phyloP scores from a whole-genome alignment of 2,113 vertebrate species.

The Amblyopsis rosae region DNA sequence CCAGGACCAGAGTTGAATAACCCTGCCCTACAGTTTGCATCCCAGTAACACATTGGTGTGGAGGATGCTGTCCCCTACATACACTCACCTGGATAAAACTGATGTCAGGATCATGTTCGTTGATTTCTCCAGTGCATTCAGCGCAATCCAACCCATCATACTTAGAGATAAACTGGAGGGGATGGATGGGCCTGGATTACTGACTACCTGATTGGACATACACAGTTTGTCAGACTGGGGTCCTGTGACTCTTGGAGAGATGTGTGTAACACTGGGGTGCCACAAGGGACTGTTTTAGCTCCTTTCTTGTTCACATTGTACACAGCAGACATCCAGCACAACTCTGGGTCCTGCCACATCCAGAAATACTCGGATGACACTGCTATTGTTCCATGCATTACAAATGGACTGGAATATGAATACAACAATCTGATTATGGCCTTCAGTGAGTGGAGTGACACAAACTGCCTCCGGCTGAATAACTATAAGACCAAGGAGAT shows the following conservation, averaged over 20 bases:
- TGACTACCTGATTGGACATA: too few species aligned
- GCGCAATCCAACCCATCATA: conserved; percentile 1
- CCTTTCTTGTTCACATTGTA: conserved; percentile 1
- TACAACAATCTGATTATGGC: background rate
- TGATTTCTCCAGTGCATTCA: conserved; percentile 7
- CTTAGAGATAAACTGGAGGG: too few species aligned
- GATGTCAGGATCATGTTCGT: background rate
- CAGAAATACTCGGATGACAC: conserved; percentile 1
- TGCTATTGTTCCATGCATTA: background rate
- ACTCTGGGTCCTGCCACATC: conserved; percentile 3
- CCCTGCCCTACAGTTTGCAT: conserved; percentile 5
- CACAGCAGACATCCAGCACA: background rate
- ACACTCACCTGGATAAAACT: background rate
- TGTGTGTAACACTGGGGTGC: background rate
- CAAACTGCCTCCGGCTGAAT: background rate
- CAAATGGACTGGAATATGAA: background rate
- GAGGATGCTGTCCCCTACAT: conserved; percentile 10
- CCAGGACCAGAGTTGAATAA: background rate
- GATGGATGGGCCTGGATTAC: too few species aligned
- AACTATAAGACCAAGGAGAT: conserved; percentile 3
- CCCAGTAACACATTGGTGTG: background rate
- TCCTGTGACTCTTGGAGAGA: too few species aligned
- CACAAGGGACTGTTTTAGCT: background rate
- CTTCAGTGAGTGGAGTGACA: background rate
- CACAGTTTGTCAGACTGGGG: too few species aligned